Evolutionary conservation across 2,797 vertebrate genomes (phyloP).

Genomic region (Catharus ustulatus): DNA sequence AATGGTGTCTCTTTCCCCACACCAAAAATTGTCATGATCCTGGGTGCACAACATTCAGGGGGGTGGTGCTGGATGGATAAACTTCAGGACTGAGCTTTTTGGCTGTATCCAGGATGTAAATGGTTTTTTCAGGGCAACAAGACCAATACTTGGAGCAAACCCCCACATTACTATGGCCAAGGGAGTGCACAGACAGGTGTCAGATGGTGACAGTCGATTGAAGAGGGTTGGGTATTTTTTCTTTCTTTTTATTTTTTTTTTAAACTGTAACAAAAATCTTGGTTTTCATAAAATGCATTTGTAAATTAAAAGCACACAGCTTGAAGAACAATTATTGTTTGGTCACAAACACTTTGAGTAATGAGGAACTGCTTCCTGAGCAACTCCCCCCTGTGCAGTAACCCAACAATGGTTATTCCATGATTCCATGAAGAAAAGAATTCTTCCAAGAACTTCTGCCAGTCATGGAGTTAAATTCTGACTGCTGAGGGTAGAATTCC

Average conservation of each 20-base stretch:
- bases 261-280: neutral
- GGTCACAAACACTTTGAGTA: neutral
- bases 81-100: neutral
- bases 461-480: neutral
- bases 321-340: neutral
- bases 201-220: neutral
- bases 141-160: neutral
- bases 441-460: conserved; percentile 13
- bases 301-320: conserved; percentile 30
- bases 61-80: neutral
- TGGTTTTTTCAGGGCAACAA: neutral
- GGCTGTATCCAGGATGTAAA: neutral
- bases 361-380: neutral
- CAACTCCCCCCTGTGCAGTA: neutral
- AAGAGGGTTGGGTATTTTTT: neutral
- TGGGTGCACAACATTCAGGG: neutral
- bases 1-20: neutral
- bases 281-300: neutral
- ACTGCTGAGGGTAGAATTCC: neutral
- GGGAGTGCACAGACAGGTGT: neutral
- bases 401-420: neutral
- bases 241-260: neutral
- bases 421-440: neutral
- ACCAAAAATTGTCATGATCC: neutral
- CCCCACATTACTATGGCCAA: neutral